Evolutionary conservation across 2,888 invertebrate species (phyloP).

Genomic region (Gnatocerus cornutus): DNA sequence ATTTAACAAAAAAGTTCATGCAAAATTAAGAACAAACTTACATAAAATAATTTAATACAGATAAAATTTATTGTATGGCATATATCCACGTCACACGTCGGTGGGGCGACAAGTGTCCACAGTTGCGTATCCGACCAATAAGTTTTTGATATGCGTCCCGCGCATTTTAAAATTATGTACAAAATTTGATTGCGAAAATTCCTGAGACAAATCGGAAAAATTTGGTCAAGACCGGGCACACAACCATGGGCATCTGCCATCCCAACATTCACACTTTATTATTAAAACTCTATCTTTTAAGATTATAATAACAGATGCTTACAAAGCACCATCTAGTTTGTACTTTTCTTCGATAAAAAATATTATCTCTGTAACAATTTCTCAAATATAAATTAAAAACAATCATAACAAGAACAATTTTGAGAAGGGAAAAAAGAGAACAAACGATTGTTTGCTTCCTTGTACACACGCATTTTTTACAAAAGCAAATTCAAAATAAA

Average conservation of each 20-base stretch:
- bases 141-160: constrained; percentile 62
- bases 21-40: constrained; percentile 51
- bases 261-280: constrained; percentile 41
- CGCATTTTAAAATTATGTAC: constrained; percentile 57
- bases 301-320: constrained; percentile 57
- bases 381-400: constrained; percentile 66
- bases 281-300: constrained; percentile 46
- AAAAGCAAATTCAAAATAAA: constrained; percentile 39
- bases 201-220: constrained; percentile 59
- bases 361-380: constrained; percentile 63
- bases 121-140: constrained; percentile 58
- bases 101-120: constrained; percentile 43
- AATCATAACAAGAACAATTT: constrained; percentile 69
- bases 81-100: constrained; percentile 37
- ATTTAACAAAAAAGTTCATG: constrained; percentile 60
- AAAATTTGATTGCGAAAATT: constrained; percentile 62
- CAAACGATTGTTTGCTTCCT: constrained; percentile 15
- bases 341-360: constrained; percentile 66
- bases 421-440: constrained; percentile 55
- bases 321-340: constrained; percentile 64
- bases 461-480: constrained; percentile 41
- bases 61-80: constrained; percentile 49
- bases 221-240: constrained; percentile 53
- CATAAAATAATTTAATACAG: constrained; percentile 53
- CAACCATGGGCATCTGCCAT: constrained; percentile 26